A percentile compares a stretch with the other conserved stretches of the same genome.
These are phyloP conservation scores for Hoplodrina ambigua DNA, from an alignment of 2,888 invertebrate species.

Conservation along the genomic window DNA sequence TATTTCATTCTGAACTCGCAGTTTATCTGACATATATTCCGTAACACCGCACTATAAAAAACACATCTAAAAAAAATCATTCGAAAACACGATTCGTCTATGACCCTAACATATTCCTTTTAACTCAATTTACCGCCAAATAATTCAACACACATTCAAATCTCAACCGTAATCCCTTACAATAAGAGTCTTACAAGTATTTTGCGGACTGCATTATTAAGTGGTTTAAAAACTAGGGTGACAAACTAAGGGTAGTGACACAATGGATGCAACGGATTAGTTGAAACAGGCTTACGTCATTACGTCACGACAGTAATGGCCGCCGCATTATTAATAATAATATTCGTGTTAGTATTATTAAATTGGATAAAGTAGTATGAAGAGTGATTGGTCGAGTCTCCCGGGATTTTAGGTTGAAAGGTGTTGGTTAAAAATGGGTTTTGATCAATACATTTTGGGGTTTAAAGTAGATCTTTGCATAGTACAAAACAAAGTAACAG, in stretches of 20 bases:
- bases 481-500: no score
- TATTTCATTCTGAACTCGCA: conserved; percentile 2
- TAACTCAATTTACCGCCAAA: conserved; percentile 17
- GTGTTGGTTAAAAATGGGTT: conserved; percentile 12
- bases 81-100: conserved; percentile 61
- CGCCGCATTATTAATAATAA: conserved; percentile 70
- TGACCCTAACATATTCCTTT: conserved; percentile 64
- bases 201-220: conserved; percentile 41
- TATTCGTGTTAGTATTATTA: conserved; percentile 64
- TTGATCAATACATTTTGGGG: background rate
- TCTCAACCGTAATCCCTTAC: conserved; percentile 60
- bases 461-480: background rate
- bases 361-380: conserved; percentile 44
- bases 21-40: conserved; percentile 14
- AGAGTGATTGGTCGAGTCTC: conserved; percentile 39
- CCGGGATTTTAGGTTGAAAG: conserved; percentile 28
- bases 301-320: conserved; percentile 84
- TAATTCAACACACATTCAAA: conserved; percentile 40
- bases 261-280: conserved; percentile 83
- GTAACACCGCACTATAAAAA: conserved; percentile 42
- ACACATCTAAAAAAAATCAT: conserved; percentile 47
- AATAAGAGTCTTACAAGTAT: conserved; percentile 39
- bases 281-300: conserved; percentile 83
- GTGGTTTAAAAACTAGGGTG: conserved; percentile 65
- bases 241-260: conserved; percentile 79